These are phyloP conservation scores for Heliopora coerulea DNA, from an alignment of 92 coral and sea anemone species.

Conservation along the genomic window DNA sequence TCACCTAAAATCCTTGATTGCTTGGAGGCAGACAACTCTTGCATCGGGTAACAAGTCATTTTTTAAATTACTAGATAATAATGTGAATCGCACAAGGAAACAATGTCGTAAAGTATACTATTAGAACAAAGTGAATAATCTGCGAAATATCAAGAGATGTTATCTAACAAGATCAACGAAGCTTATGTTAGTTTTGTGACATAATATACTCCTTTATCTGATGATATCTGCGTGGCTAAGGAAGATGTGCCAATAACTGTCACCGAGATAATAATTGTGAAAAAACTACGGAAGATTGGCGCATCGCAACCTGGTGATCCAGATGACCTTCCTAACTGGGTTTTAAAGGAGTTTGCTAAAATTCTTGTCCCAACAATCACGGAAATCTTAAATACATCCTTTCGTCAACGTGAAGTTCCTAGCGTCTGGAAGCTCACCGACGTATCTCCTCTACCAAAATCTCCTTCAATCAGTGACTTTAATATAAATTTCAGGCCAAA, in stretches of 20 bases:
- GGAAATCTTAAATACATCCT: constrained; percentile 44
- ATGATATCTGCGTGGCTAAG: constrained; percentile 12
- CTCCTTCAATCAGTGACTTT: constrained; percentile 14
- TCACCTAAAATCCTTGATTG: constrained; percentile 42
- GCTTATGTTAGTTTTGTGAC: constrained; percentile 53
- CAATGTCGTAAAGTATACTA: constrained; percentile 52
- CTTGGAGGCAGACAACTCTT: constrained; percentile 53
- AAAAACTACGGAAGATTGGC: constrained; percentile 44
- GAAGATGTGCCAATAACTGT: constrained; percentile 48
- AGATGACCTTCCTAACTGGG: constrained; percentile 48
- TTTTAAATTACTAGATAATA: constrained; percentile 44
- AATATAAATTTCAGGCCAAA: constrained; percentile 41
- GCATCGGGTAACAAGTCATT: constrained; percentile 43
- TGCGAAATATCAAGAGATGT: constrained; percentile 37
- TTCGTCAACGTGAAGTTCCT: constrained; percentile 49
- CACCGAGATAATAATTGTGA: constrained; percentile 34
- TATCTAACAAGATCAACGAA: constrained; percentile 45
- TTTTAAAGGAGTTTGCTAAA: constrained; percentile 37
- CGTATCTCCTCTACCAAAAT: constrained; percentile 45
- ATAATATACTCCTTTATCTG: constrained; percentile 45
- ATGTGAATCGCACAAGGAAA: constrained; percentile 55
- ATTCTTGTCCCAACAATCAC: constrained; percentile 47
- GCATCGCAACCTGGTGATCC: constrained; percentile 52
- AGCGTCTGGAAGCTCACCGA: constrained; percentile 50
- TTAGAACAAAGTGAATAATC: constrained; percentile 38